Conservation (phyloP, 1,140 invertebrate genomes). For the Diorhabda carinulata region DNA sequence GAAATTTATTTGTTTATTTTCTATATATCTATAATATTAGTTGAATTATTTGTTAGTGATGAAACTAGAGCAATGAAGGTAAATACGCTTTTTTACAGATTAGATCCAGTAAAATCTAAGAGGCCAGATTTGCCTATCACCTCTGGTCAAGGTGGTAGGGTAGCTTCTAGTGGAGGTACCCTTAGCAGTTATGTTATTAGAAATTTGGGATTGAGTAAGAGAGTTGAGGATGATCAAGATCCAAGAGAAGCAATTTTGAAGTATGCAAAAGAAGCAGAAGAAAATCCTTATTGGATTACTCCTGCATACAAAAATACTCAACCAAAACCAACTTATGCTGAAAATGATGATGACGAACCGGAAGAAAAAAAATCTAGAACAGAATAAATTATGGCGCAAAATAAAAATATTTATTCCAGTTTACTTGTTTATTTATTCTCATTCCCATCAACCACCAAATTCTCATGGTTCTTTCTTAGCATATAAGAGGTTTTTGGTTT, state of each 20-base stretch:
- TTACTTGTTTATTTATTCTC: too few species aligned
- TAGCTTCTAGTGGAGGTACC: constrained; percentile 92
- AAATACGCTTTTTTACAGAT: constrained; percentile 19
- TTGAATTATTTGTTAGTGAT: too few species aligned
- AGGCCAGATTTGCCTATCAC: constrained; percentile 97
- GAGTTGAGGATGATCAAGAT: constrained; percentile 93
- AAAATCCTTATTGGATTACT: constrained; percentile 96
- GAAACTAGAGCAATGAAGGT: too few species aligned
- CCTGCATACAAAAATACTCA: constrained; percentile 87
- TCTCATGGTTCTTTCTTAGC: too few species aligned
- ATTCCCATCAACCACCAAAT: too few species aligned
- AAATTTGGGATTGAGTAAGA: constrained; percentile 89
- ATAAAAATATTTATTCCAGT: too few species aligned
- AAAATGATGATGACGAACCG: constrained; percentile 58
- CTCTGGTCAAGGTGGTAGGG: constrained; percentile 83
- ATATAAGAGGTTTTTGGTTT: too few species aligned
- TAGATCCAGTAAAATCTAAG: constrained; percentile 89
- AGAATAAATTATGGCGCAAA: constrained; percentile 7
- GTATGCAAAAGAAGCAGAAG: constrained; percentile 92
- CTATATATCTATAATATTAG: too few species aligned
- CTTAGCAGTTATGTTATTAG: constrained; percentile 96
- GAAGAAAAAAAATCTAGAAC: constrained; percentile 54
- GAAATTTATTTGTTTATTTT: not conserved
- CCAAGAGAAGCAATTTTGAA: constrained; percentile 95
- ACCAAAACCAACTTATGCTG: constrained; percentile 62